Percentiles rank a stretch among this genome's conserved stretches.
These are phyloP conservation scores for Selenia dentaria DNA, from an alignment of 2,888 invertebrate genomes.

Conservation along the genomic window DNA sequence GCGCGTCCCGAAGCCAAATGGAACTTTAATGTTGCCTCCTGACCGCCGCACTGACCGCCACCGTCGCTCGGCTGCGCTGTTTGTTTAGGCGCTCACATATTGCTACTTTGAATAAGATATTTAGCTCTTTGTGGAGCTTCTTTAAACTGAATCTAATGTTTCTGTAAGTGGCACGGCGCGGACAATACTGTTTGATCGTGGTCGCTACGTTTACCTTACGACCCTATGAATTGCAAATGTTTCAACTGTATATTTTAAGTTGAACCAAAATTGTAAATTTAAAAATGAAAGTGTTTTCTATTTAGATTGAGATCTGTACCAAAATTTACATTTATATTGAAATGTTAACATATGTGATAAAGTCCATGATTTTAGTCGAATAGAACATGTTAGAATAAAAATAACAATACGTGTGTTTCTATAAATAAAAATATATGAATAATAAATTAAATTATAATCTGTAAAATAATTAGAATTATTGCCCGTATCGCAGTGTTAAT, in stretches of 20 bases:
- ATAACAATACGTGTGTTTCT: no score
- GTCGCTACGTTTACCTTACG: constrained; percentile 12
- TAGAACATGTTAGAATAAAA: no score
- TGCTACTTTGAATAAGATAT: constrained; percentile 77
- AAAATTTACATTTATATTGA: no score
- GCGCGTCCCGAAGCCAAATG: not conserved
- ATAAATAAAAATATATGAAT: no score
- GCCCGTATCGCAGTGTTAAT: no score
- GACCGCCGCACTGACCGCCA: not conserved
- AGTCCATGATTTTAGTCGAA: no score
- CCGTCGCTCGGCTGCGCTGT: constrained; percentile 39
- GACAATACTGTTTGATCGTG: constrained; percentile 10
- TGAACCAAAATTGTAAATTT: not conserved
- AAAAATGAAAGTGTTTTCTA: not conserved
- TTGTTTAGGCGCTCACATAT: constrained; percentile 72
- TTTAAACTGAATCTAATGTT: constrained; percentile 47
- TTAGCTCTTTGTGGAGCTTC: constrained; percentile 51
- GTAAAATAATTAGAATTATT: no score
- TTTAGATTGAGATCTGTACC: not conserved
- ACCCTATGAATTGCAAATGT: constrained; percentile 22
- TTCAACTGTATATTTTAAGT: constrained; percentile 11
- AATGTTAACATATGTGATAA: no score
- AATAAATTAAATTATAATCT: no score
- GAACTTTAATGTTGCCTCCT: not conserved
- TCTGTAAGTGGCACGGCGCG: constrained; percentile 37